Percentiles rank a stretch among this genome's conserved stretches.
Conservation (phyloP, 2,113 vertebrate genomes). For the Oryzias javanicus region DNA sequence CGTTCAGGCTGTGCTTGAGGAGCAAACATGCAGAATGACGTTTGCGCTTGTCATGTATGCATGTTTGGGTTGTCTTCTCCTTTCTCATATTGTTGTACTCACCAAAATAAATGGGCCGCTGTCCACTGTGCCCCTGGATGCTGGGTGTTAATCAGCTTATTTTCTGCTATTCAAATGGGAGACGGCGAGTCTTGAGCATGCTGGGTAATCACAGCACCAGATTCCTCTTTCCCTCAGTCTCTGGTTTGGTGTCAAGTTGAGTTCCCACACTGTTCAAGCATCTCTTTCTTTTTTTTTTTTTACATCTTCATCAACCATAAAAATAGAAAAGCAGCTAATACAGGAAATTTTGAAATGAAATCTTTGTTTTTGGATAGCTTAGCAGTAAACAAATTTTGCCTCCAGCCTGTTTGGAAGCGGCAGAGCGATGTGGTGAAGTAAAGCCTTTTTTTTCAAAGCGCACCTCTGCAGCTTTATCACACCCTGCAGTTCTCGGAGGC, state of each 20-base stretch:
- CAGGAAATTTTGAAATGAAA: constrained; percentile 1
- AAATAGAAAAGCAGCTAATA: background rate
- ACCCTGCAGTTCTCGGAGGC: background rate
- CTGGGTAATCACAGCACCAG: constrained; percentile 26
- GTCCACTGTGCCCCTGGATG: constrained; percentile 13
- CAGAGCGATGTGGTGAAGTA: constrained; percentile 28
- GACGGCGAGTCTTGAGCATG: constrained; percentile 11
- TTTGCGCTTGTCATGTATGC: no score
- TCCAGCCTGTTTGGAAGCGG: constrained; percentile 12
- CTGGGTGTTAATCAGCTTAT: constrained; percentile 43
- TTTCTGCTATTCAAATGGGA: constrained; percentile 22
- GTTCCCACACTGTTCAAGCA: background rate
- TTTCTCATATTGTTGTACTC: constrained; percentile 15
- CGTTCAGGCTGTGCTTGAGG: constrained; percentile 16
- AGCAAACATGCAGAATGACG: constrained; percentile 1
- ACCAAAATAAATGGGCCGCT: constrained; percentile 22
- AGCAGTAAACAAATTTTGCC: constrained; percentile 26
- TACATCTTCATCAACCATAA: background rate
- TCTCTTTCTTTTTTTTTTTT: background rate
- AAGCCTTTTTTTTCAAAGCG: background rate
- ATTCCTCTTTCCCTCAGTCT: constrained; percentile 2
- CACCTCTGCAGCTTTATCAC: background rate
- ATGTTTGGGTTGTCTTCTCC: background rate
- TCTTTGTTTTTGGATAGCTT: background rate
- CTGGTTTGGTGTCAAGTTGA: constrained; percentile 6